Evolutionary conservation across 1,140 invertebrate genomes (phyloP), one percentile per base, ranked within the genome.

Genomic region (Doryteuthis pealeii): DNA sequence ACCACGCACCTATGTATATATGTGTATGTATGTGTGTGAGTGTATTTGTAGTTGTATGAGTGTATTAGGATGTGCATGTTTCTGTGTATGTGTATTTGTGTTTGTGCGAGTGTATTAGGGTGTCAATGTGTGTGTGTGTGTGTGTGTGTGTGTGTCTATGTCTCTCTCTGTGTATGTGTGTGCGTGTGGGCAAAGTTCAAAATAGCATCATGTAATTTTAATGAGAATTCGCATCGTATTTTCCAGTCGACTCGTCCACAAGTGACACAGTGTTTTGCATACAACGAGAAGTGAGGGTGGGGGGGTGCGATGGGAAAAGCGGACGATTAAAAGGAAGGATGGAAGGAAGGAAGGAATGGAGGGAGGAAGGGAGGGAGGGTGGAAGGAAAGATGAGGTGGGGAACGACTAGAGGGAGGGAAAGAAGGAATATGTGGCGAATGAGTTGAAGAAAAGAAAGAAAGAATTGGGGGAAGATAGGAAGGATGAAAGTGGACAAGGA

Each of bases 161-260:
- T 40, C 4, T 40, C 4, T 40, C 4, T 40, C 4, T 40, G 35
- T 40, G 35, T 40, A 10, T 40, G 35, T 40, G 35, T 40, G 35
- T 40, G 35, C 10, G 35, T 62, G 54, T 62, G 54, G 54, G 5
- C 5, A 62, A 18, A 28, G 54, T 28, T 62, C 54, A 28, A 18
- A 14, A n/a, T 5, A 62, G 54, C 54, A 62, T 62, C 54, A 62
- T 62, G 54, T 62, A 62, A 62, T 62, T 62, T 62, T 62, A 62
- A 62, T 62, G 54, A 62, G 54, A 62, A 62, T 6, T 62, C 54
- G 54, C 54, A n/a, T 62, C 54, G 54, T n/a, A 22, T 62, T 62
- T 62, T 62, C 54, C 54, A 62, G 54, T 62, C 54, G 54, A 62
- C 18, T 62, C 54, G 26, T 28, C 54, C 6, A 22, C 54, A 28